These are phyloP conservation scores for Brachionus rotundiformis DNA, from an alignment of 1,140 invertebrate species.

Conservation along the genomic window DNA sequence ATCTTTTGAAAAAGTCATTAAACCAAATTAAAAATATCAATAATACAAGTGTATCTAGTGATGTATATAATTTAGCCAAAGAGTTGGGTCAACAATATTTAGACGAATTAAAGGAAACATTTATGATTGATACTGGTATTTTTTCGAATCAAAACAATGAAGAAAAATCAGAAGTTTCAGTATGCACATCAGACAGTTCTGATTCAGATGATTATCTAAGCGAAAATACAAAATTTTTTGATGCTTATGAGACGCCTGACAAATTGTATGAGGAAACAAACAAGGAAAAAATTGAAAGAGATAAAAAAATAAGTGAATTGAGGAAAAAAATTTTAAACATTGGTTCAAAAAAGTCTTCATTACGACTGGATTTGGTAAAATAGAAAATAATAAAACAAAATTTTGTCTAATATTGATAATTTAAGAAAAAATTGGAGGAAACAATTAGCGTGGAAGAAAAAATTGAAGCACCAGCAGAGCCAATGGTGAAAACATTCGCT, in stretches of 20 bases:
- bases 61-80: background rate
- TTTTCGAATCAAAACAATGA: conserved; percentile 12
- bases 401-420: no score
- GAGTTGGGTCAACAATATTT: background rate
- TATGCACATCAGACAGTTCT: background rate
- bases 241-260: conserved; percentile 41
- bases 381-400: background rate
- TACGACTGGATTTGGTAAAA: conserved; percentile 36
- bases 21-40: background rate
- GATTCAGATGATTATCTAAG: conserved; percentile 30
- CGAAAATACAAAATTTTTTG: conserved; percentile 44
- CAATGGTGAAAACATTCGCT: background rate
- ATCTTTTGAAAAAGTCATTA: background rate
- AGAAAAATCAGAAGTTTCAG: background rate
- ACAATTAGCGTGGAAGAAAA: background rate
- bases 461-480: background rate
- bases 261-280: conserved; percentile 8
- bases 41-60: background rate
- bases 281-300: background rate
- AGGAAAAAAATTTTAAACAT: conserved; percentile 23
- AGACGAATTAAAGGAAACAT: conserved; percentile 21
- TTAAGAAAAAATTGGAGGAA: conserved; percentile 25
- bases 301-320: background rate
- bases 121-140: background rate
- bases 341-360: conserved; percentile 35